These are phyloP conservation scores for Onychomys leucogaster DNA, from an alignment of 2,797 vertebrate species.

Conservation along the genomic window DNA sequence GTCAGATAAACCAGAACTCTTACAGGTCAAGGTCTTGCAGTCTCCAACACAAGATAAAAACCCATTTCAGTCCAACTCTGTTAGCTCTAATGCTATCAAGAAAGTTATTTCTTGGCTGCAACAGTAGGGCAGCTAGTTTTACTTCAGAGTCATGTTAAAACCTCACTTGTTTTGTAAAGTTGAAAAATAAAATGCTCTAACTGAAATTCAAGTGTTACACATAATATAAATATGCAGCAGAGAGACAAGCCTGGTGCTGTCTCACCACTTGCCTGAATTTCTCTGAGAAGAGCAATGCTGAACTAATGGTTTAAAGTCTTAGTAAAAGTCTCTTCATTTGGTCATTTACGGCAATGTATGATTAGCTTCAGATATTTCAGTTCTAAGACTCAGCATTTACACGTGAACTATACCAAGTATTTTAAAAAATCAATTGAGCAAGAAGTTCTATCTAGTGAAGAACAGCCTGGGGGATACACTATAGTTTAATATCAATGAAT, in stretches of 20 bases:
- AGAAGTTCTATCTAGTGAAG: background rate
- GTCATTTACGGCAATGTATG: background rate
- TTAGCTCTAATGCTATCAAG: background rate
- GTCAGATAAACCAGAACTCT: slow-evolving; percentile 3
- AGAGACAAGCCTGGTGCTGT: background rate
- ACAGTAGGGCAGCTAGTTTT: background rate
- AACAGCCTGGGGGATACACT: background rate
- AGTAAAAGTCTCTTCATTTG: slow-evolving; percentile 26
- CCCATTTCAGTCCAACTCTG: background rate
- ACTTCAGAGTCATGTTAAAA: slow-evolving; percentile 45
- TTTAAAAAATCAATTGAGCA: background rate
- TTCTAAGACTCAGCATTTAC: slow-evolving; percentile 17
- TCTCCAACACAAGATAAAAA: background rate
- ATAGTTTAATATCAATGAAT: background rate
- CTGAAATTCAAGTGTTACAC: background rate
- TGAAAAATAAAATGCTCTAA: slow-evolving; percentile 9
- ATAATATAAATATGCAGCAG: background rate
- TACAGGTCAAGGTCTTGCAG: background rate
- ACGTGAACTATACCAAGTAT: background rate
- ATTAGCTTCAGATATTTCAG: slow-evolving; percentile 5
- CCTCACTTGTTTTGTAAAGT: slow-evolving; percentile 13
- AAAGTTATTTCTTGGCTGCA: slow-evolving; percentile 14
- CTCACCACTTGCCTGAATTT: slow-evolving; percentile 17
- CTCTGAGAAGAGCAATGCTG: background rate
- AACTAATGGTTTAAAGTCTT: slow-evolving; percentile 18